Percentiles rank a stretch among this genome's conserved stretches.
These are phyloP conservation scores for Hesperophylax magnus DNA, from an alignment of 1,140 invertebrate genomes.

Conservation along the genomic window DNA sequence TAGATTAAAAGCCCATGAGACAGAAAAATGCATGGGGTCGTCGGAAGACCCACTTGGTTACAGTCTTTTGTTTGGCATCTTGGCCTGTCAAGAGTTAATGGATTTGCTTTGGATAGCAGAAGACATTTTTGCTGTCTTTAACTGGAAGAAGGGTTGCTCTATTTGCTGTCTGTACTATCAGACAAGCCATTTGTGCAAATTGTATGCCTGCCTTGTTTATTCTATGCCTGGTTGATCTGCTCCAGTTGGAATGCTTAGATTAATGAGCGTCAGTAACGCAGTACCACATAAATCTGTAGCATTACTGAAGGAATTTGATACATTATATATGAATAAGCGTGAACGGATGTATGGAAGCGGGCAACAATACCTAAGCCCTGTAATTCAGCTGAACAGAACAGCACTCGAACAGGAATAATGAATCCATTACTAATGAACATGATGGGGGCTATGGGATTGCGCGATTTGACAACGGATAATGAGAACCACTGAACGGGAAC, in stretches of 20 bases:
- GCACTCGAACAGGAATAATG: not conserved
- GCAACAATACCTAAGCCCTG: not conserved
- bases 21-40: too few relatives aligned
- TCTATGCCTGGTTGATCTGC: not conserved
- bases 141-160: too few relatives aligned
- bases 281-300: not conserved
- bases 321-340: not conserved
- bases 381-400: not conserved
- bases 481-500: not conserved
- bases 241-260: not conserved
- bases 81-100: too few relatives aligned
- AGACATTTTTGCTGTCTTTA: too few relatives aligned
- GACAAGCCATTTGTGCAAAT: too few relatives aligned
- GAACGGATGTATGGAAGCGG: not conserved
- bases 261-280: not conserved
- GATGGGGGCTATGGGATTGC: not conserved
- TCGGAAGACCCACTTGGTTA: too few relatives aligned
- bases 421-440: not conserved
- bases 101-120: too few relatives aligned
- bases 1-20: too few relatives aligned
- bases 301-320: not conserved
- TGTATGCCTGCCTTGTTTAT: not conserved
- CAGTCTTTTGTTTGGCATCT: too few relatives aligned
- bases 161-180: too few relatives aligned
- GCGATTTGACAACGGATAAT: not conserved